A percentile compares a stretch with the other conserved stretches of the same genome.
Conservation (phyloP, 2,113 vertebrate species). For the Morone saxatilis region DNA sequence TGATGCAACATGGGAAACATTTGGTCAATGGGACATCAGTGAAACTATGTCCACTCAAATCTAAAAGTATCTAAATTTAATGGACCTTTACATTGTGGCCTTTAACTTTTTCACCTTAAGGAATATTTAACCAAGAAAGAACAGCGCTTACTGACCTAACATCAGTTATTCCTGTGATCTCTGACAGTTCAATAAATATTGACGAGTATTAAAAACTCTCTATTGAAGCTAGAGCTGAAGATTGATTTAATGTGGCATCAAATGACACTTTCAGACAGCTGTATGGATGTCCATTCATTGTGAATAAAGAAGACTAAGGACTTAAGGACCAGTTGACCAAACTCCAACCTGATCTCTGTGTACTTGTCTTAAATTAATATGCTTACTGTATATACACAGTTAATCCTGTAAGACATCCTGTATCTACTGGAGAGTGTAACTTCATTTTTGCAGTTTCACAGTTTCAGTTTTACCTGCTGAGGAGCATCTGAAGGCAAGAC, state of each 20-base stretch:
- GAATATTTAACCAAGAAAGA: neutral
- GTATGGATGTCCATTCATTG: neutral
- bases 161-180: conserved; percentile 34
- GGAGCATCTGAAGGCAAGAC: conserved; percentile 3
- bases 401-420: neutral
- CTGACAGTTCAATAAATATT: conserved; percentile 32
- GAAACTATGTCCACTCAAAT: conserved; percentile 9
- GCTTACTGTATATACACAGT: neutral
- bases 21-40: neutral
- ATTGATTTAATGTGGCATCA: neutral
- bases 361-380: conserved; percentile 5
- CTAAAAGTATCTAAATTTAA: neutral
- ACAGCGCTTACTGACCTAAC: neutral
- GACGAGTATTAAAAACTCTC: neutral
- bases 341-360: conserved; percentile 3
- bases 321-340: conserved; percentile 6
- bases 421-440: neutral
- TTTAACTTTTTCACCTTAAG: neutral
- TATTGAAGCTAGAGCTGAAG: neutral
- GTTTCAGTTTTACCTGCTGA: conserved; percentile 33
- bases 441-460: conserved; percentile 46
- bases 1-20: neutral
- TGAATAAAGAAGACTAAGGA: neutral
- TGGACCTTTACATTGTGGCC: neutral
- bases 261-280: neutral